Evolutionary conservation across 2,113 vertebrate genomes (phyloP).

Genomic region (Brienomyrus brachyistius): DNA sequence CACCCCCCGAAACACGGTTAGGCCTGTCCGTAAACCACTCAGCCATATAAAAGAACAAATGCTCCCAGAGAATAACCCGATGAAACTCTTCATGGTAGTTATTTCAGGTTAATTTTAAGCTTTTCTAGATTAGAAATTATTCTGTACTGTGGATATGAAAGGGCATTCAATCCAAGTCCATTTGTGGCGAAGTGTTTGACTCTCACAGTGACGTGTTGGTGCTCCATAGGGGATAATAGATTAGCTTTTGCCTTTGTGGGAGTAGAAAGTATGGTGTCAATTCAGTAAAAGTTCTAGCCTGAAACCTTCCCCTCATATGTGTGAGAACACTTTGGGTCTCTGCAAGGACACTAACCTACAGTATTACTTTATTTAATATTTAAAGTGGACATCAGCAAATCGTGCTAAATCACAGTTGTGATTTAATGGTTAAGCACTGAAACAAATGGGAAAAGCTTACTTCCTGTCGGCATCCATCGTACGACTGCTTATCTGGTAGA

Average conservation of each 20-base stretch:
- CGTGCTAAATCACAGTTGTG: not conserved
- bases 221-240: not conserved
- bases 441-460: not conserved
- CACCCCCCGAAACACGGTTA: not conserved
- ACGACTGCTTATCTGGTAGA: not conserved
- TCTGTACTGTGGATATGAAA: not conserved
- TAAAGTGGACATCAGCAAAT: constrained; percentile 2
- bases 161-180: not conserved
- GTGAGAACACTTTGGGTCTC: not conserved
- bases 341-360: not conserved
- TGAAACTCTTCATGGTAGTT: not conserved
- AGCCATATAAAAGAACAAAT: not conserved
- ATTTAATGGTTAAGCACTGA: not conserved
- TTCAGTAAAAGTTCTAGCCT: not conserved
- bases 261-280: not conserved
- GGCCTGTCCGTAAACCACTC: not conserved
- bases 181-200: not conserved
- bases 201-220: not conserved
- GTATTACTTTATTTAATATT: not conserved
- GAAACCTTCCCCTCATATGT: not conserved
- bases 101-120: not conserved
- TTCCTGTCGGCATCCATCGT: not conserved
- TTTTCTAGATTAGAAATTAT: not conserved
- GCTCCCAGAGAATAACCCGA: not conserved
- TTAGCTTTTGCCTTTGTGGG: not conserved